phyloP scores from a whole-genome alignment of 1,140 invertebrate species.

The Zaprionus lachaisei region DNA sequence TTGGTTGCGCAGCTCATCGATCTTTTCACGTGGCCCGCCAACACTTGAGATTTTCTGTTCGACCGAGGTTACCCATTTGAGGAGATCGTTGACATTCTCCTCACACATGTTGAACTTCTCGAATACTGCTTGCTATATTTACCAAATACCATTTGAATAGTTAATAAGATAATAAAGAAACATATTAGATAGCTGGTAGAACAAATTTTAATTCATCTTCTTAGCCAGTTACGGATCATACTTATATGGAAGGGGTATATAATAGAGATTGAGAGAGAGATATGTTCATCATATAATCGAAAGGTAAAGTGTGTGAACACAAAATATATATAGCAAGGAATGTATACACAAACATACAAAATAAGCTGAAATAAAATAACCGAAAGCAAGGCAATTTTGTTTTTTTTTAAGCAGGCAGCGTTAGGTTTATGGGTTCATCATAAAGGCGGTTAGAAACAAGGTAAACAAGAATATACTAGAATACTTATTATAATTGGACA shows the following conservation, averaged over 20 bases:
- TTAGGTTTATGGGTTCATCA: slow-evolving; percentile 17
- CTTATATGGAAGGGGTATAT: slow-evolving; percentile 13
- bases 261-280: slow-evolving; percentile 15
- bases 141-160: slow-evolving; percentile 19
- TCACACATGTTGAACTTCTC: slow-evolving; percentile 96
- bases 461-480: slow-evolving; percentile 29
- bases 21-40: slow-evolving; percentile 94
- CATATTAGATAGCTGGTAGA: background rate
- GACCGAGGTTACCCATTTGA: slow-evolving; percentile 94
- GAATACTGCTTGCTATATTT: slow-evolving; percentile 94
- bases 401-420: slow-evolving; percentile 25
- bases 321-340: slow-evolving; percentile 51
- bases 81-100: slow-evolving; percentile 92
- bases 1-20: slow-evolving; percentile 94
- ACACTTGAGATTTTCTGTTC: slow-evolving; percentile 95
- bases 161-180: slow-evolving; percentile 5
- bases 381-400: slow-evolving; percentile 41
- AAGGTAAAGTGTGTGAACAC: slow-evolving; percentile 61
- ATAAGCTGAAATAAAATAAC: slow-evolving; percentile 60
- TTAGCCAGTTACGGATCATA: slow-evolving; percentile 35
- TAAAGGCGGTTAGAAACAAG: slow-evolving; percentile 40
- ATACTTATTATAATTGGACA: slow-evolving; percentile 47
- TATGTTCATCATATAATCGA: slow-evolving; percentile 55
- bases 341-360: slow-evolving; percentile 68
- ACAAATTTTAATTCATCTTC: background rate